phyloP scores from a whole-genome alignment of 2,797 vertebrate species.

The Enteromius afrohamiltoni region DNA sequence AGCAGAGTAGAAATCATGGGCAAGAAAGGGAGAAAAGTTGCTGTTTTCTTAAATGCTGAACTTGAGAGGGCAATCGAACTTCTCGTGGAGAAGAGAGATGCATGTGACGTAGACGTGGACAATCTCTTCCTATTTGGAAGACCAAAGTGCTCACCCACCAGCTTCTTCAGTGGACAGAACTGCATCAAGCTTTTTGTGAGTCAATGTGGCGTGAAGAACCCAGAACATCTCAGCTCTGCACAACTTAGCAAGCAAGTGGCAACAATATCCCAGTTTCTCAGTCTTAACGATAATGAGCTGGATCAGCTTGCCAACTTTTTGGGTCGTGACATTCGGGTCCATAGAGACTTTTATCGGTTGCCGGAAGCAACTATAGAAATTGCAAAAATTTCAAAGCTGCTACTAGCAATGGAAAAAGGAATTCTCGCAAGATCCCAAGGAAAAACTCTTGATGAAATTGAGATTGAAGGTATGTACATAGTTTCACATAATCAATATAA shows the following conservation, averaged over 20 bases:
- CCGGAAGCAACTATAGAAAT: constrained; percentile 65
- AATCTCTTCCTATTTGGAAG: constrained; percentile 66
- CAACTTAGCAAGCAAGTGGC: constrained; percentile 61
- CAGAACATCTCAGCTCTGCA: not conserved
- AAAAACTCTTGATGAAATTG: constrained; percentile 37
- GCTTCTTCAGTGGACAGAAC: constrained; percentile 16
- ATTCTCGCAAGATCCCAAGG: constrained; percentile 61
- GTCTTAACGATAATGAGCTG: constrained; percentile 66
- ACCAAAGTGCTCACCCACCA: constrained; percentile 44
- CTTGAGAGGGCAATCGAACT: constrained; percentile 59
- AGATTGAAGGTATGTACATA: constrained; percentile 6
- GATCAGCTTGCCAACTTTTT: constrained; percentile 57
- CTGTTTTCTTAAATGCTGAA: constrained; percentile 63
- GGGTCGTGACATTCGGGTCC: constrained; percentile 51
- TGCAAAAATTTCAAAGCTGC: constrained; percentile 67
- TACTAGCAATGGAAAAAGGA: constrained; percentile 66
- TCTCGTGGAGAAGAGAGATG: constrained; percentile 8
- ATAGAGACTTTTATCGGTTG: constrained; percentile 61
- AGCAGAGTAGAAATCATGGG: constrained; percentile 57
- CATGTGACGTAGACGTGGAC: not conserved
- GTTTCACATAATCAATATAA: not conserved
- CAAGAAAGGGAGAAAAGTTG: constrained; percentile 22
- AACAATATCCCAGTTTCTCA: constrained; percentile 69
- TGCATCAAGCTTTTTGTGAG: constrained; percentile 56
- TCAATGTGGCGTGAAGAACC: constrained; percentile 57